phyloP scores from a whole-genome alignment of 2,888 invertebrate species.

The Stenodera caucasica region DNA sequence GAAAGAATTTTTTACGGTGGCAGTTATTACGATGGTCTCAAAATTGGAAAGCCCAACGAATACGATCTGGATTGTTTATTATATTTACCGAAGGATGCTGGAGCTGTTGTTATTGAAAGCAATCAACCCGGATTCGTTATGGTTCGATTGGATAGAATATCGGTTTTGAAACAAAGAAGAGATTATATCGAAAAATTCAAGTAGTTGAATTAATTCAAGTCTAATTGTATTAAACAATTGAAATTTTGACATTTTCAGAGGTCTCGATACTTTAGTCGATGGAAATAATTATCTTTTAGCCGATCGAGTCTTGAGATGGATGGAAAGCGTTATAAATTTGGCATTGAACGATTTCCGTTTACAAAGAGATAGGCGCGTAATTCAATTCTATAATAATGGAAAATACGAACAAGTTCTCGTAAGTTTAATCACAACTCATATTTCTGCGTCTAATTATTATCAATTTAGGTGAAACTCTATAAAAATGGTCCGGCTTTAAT shows the following conservation, averaged over 20 bases:
- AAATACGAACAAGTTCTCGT: conserved; percentile 24
- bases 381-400: neutral
- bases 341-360: conserved; percentile 51
- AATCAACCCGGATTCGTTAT: conserved; percentile 57
- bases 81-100: conserved; percentile 57
- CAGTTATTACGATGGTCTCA: conserved; percentile 65
- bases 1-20: conserved; percentile 58
- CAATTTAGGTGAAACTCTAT: conserved; percentile 47
- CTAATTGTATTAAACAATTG: neutral
- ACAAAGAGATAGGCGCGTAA: conserved; percentile 8
- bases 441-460: conserved; percentile 24
- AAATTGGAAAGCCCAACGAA: conserved; percentile 63
- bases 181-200: conserved; percentile 24
- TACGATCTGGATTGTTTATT: conserved; percentile 65
- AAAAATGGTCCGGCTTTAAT: conserved; percentile 64
- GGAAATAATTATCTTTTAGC: conserved; percentile 57
- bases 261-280: conserved; percentile 45
- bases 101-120: conserved; percentile 44
- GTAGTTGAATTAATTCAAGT: conserved; percentile 21
- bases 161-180: conserved; percentile 22
- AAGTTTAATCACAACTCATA: conserved; percentile 11
- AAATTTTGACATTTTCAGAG: conserved; percentile 23
- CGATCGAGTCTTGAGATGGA: conserved; percentile 59
- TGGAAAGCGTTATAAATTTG: conserved; percentile 58
- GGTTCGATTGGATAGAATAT: conserved; percentile 49